Conservation (phyloP, 2,888 invertebrate species). For the Gonocerus acuteangulatus region DNA sequence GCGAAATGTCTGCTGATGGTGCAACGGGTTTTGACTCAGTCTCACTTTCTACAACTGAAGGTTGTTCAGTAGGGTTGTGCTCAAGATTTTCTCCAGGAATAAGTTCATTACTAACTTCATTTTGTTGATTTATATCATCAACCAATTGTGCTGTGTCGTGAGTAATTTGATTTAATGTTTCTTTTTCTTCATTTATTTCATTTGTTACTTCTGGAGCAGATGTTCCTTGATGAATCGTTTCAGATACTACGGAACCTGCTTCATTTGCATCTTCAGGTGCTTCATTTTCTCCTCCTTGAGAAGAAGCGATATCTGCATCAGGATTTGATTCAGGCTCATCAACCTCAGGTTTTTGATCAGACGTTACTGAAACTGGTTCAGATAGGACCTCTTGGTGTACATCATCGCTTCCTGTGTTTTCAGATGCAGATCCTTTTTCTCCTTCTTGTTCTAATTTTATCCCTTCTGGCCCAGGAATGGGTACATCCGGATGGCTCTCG, state of each 20-base stretch:
- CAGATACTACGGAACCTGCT: background rate
- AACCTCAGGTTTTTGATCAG: background rate
- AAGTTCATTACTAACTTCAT: background rate
- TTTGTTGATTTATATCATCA: background rate
- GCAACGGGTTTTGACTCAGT: background rate
- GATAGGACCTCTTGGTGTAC: slow-evolving; percentile 1
- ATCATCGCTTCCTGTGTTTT: background rate
- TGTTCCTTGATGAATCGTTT: too few relatives aligned
- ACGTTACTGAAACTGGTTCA: background rate
- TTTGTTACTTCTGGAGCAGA: background rate
- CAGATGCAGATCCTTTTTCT: background rate
- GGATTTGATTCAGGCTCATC: background rate
- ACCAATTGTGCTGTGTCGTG: background rate
- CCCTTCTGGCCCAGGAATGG: slow-evolving; percentile 23
- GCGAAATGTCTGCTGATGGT: background rate
- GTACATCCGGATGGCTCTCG: slow-evolving; percentile 11
- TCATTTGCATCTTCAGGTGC: background rate
- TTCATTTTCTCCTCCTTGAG: background rate
- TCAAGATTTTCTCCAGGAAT: background rate
- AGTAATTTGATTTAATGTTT: background rate
- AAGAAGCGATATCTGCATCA: background rate
- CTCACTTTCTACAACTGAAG: background rate
- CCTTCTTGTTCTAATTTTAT: slow-evolving; percentile 1
- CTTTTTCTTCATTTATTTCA: background rate
- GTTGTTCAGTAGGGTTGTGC: background rate